These are phyloP conservation scores for Xiphophorus maculatus DNA, from an alignment of 2,113 vertebrate species.

Conservation along the genomic window DNA sequence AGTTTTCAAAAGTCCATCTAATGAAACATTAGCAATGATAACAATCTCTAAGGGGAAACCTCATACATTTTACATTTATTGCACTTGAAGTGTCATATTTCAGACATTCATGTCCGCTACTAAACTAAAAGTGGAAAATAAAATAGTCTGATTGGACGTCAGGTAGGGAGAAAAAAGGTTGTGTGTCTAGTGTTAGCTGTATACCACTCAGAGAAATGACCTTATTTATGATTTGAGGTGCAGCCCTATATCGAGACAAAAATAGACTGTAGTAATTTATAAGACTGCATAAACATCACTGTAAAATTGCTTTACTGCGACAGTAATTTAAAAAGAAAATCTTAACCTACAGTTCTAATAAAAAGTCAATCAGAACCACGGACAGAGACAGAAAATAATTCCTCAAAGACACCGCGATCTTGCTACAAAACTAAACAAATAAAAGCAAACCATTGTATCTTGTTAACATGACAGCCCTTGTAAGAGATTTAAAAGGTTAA, in stretches of 20 bases:
- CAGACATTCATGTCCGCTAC: too few relatives aligned
- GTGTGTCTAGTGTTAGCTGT: too few relatives aligned
- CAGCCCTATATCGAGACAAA: not conserved
- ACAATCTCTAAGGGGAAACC: too few relatives aligned
- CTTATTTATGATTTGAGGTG: too few relatives aligned
- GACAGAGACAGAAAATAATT: slow-evolving; percentile 46
- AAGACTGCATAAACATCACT: not conserved
- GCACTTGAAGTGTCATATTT: too few relatives aligned
- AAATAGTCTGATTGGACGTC: too few relatives aligned
- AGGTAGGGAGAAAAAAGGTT: too few relatives aligned
- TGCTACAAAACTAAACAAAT: slow-evolving; percentile 2
- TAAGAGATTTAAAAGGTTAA: slow-evolving; percentile 51
- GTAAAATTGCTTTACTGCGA: not conserved
- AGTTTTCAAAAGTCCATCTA: too few relatives aligned
- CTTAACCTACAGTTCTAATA: not conserved
- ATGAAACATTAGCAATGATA: too few relatives aligned
- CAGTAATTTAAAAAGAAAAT: not conserved
- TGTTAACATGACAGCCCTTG: slow-evolving; percentile 20
- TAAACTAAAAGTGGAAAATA: too few relatives aligned
- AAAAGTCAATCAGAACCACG: slow-evolving; percentile 55
- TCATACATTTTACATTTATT: too few relatives aligned
- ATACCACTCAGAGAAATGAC: too few relatives aligned
- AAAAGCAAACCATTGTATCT: not conserved
- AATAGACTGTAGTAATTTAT: not conserved
- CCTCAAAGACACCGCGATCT: not conserved